Evolutionary conservation across 2,113 vertebrate species (phyloP).

Genomic region (Alethe castanea): DNA sequence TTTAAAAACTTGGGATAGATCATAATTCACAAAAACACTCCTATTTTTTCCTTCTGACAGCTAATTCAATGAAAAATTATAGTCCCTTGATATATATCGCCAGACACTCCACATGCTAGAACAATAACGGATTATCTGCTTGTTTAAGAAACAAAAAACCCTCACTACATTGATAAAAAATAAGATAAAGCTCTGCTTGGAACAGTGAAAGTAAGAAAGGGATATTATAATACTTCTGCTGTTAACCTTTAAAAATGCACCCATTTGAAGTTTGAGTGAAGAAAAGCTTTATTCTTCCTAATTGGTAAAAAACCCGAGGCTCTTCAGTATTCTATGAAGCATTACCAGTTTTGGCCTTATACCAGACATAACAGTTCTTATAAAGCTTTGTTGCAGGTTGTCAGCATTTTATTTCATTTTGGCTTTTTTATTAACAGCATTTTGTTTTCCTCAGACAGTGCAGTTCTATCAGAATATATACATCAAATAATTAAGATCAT

Average conservation of each 20-base stretch:
- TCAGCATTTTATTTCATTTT: neutral
- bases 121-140: neutral
- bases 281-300: neutral
- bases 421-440: neutral
- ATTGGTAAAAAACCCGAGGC: neutral
- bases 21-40: neutral
- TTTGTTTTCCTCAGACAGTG: neutral
- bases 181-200: neutral
- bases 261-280: neutral
- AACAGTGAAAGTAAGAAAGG: neutral
- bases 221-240: neutral
- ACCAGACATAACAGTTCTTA: neutral
- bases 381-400: neutral
- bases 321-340: neutral
- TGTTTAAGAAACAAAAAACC: neutral
- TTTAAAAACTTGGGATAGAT: neutral
- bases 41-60: neutral
- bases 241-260: neutral
- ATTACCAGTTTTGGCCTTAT: neutral
- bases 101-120: neutral
- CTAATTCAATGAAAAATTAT: neutral
- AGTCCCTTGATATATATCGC: neutral
- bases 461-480: neutral
- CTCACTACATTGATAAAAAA: neutral
- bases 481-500: neutral